Evolutionary conservation across 2,888 invertebrate genomes (phyloP), one percentile per base, ranked within the genome.

Genomic region (Leptinotarsa juncta): DNA sequence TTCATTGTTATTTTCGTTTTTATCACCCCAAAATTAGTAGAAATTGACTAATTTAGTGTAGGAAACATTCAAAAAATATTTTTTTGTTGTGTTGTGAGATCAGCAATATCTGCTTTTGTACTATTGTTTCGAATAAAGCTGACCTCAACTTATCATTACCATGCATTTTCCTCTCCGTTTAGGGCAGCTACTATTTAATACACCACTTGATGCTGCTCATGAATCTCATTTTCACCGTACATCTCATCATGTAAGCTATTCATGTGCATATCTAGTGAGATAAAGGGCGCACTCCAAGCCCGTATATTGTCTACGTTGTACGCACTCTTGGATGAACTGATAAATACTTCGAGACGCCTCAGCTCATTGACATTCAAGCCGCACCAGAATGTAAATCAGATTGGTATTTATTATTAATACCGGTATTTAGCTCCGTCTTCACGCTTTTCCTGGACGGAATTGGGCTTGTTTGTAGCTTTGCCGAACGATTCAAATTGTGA

Each of bases 381-480:
- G 70, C 77, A 70, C 77, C 74, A 80, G 80, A 32, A 62, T 82
- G 81, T 83, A 84, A 82, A 84, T 57, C 57, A 23, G 57, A 23
- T 15, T 57, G 20, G 57, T 57, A 57, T 57, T 57, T 57, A 57
- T 84, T 84, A 84, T 84, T 84, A 84, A 84, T 81, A 81, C 80
- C 79, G 75, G 80, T 82, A 83, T 84, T 84, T 84, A 83, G 82
- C 82, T 14, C 66, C 78, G 82, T 82, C 82, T 83, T 82, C 83
- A 79, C 82, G 80, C 81, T 78, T 81, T 81, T 82, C 80, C 82
- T 84, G 82, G 83, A 84, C 83, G 84, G 82, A 85, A 84, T 84
- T 80, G 79, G 83, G 83, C 79, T 82, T 83, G 78, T 86, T 85
- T 85, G 85, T 82, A 83, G 80, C 80, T 77, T 83, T 81, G 82